Evolutionary conservation across 2,888 invertebrate species (phyloP).

Genomic region (Cremastinae sp.): DNA sequence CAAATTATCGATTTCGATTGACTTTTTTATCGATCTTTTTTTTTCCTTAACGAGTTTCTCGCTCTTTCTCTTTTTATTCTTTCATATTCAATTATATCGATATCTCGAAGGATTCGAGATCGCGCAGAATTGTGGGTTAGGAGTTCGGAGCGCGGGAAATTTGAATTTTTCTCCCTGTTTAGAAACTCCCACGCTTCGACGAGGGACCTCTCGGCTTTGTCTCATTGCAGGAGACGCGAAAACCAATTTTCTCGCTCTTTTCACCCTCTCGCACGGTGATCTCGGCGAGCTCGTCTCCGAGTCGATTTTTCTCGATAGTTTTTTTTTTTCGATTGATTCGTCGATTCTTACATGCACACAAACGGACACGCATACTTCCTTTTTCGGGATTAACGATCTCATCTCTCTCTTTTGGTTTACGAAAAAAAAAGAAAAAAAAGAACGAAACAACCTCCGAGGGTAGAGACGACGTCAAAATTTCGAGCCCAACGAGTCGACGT

Average conservation of each 20-base stretch:
- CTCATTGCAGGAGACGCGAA: background rate
- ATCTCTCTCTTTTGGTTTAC: conserved; percentile 10
- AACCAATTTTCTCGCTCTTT: conserved; percentile 7
- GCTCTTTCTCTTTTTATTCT: background rate
- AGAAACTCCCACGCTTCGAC: conserved; percentile 32
- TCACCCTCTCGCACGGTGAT: conserved; percentile 38
- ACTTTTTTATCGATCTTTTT: conserved; percentile 6
- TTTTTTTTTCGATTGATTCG: background rate
- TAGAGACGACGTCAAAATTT: conserved; percentile 7
- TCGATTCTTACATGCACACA: conserved; percentile 1
- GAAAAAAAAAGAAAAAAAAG: background rate
- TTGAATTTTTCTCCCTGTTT: conserved; percentile 8
- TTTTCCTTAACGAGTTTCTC: background rate
- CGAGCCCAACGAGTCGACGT: conserved; percentile 54
- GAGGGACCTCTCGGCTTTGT: conserved; percentile 35
- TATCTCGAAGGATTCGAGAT: background rate
- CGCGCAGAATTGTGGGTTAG: background rate
- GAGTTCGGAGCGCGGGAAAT: background rate
- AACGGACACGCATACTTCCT: conserved; percentile 13
- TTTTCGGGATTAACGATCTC: background rate
- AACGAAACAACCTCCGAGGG: background rate
- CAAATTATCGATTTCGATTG: background rate
- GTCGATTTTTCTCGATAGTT: conserved; percentile 10
- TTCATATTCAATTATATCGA: background rate
- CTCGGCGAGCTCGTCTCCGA: conserved; percentile 32